Conservation (phyloP, 2,888 invertebrate genomes). For the Penaeus monodon region DNA sequence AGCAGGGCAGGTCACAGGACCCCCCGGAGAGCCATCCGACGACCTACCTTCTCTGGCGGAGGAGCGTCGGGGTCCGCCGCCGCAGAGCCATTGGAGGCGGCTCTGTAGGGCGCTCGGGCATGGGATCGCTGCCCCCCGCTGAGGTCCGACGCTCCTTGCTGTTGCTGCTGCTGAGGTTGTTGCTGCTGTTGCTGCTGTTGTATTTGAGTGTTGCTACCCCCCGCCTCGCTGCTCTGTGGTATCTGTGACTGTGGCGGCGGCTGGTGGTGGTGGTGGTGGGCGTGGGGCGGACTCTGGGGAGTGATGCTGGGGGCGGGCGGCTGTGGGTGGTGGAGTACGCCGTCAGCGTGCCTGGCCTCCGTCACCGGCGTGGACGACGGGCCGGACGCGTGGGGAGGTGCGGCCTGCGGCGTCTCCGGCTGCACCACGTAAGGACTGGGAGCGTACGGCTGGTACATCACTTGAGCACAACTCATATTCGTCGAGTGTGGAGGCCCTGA, state of each 20-base stretch:
- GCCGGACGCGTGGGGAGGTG: conserved; percentile 40
- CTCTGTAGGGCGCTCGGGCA: conserved; percentile 47
- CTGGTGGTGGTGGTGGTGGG: conserved; percentile 37
- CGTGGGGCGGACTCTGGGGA: conserved; percentile 34
- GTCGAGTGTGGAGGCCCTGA: background rate
- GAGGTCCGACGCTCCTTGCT: conserved; percentile 35
- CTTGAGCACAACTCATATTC: conserved; percentile 64
- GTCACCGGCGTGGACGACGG: conserved; percentile 24
- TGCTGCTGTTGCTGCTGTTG: conserved; percentile 30
- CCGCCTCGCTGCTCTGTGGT: conserved; percentile 11
- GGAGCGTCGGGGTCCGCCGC: conserved; percentile 52
- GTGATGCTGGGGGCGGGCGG: conserved; percentile 27
- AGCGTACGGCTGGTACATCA: conserved; percentile 65
- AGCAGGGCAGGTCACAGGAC: background rate
- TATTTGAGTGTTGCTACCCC: background rate
- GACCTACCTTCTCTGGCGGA: conserved; percentile 53
- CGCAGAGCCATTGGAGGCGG: conserved; percentile 41
- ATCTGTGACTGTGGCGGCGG: conserved; percentile 36
- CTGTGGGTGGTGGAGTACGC: conserved; percentile 9
- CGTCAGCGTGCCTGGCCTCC: conserved; percentile 17
- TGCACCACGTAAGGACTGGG: conserved; percentile 56
- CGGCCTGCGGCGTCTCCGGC: conserved; percentile 45
- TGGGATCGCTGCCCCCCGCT: conserved; percentile 32
- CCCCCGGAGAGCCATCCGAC: background rate
- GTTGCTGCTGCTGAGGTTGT: background rate